phyloP scores from a whole-genome alignment of 2,888 invertebrate species.

The Lasioglossum malachurum region DNA sequence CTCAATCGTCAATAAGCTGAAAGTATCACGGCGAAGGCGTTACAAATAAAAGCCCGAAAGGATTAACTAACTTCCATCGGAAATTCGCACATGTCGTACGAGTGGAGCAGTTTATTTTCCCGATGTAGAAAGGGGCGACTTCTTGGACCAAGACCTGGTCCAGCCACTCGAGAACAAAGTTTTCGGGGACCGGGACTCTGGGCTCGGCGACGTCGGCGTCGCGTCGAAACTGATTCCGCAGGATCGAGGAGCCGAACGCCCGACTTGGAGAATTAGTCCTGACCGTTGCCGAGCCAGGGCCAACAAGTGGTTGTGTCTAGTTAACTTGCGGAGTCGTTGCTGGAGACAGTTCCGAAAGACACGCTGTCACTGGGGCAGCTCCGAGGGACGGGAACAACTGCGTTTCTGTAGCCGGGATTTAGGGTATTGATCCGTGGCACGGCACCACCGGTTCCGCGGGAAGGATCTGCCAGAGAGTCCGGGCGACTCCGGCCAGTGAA shows the following conservation, averaged over 20 bases:
- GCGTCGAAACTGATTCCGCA: conserved; percentile 47
- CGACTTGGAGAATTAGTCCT: conserved; percentile 68
- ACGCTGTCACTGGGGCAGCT: conserved; percentile 60
- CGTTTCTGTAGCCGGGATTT: conserved; percentile 57
- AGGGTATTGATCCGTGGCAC: conserved; percentile 59
- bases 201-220: conserved; percentile 9
- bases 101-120: background rate
- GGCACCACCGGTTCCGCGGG: background rate
- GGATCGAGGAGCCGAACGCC: conserved; percentile 42
- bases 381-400: conserved; percentile 47
- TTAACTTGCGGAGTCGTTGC: conserved; percentile 71
- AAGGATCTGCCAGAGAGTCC: conserved; percentile 9
- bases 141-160: background rate
- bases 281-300: conserved; percentile 56
- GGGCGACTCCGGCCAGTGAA: conserved; percentile 21
- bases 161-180: conserved; percentile 17
- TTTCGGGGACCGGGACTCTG: conserved; percentile 9
- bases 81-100: background rate
- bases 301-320: conserved; percentile 75
- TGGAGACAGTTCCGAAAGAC: conserved; percentile 71
- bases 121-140: background rate
- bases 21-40: background rate
- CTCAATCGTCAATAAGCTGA: background rate
- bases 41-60: background rate
- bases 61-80: background rate